Base-by-base conservation (phyloP, 2,797 vertebrate species). In the Sardinella longiceps region DNA sequence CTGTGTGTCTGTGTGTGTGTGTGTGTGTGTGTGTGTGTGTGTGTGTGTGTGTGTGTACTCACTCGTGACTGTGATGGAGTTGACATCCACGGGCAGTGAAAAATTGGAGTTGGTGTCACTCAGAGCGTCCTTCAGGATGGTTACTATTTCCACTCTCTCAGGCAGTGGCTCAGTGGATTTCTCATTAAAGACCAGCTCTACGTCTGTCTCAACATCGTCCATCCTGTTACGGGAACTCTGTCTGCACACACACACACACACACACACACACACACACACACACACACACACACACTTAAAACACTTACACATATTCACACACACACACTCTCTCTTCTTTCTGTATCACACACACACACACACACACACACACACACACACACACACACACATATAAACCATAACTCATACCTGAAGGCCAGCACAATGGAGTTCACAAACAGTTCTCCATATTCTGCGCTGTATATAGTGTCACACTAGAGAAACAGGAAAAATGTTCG, bases 121-220 rank as follows among this genome's bases (percentile, higher is more conserved):
- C 20, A 70, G 58, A 14, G 63, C 88, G 3, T 23, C 33, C 84
- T 56, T 80, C 7, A 91, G 85, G 20, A 74, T 85, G 0, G 7
- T 3, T 1, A 43, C 74, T 20, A 90, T 25, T 0, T 80, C 66
- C 0, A 9, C 1, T 37, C 20, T 7, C 9, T 33, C 1, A 48
- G 91, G 91, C 1, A 91, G 0, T 0, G 86, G 25, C 14, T 63
- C n/a, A 30, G 81, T 70, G 4, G 87, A 30, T 0, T 45, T 46
- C 2, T 89, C 33, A 0, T 28, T 86, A 43, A 92, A 92, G 39
- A 85, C 63, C 18, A 92, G 20, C 14, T 90, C 1, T 7, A 92
- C 23, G 2, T 89, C 83, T 0, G 88, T 89, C 53, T 88, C 28
- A 0, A 89, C 87, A 7, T 81, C 81, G 45, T 28, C 39, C 46